These are phyloP conservation scores for Propithecus deckenii DNA, from an alignment of 2,797 vertebrate genomes.

Conservation along the genomic window DNA sequence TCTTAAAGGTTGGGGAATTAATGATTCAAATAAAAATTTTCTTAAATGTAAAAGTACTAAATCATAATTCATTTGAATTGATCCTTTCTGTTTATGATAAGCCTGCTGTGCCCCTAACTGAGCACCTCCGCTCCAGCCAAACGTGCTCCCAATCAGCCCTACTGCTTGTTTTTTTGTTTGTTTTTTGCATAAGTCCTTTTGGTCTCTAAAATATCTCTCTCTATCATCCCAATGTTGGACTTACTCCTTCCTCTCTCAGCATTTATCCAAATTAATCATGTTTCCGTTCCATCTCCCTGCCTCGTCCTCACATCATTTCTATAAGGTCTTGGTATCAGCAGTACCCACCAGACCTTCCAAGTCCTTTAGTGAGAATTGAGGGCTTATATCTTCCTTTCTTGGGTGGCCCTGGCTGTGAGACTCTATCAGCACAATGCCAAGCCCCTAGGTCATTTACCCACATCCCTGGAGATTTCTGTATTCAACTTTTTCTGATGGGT, in stretches of 20 bases:
- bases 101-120: background rate
- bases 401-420: background rate
- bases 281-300: background rate
- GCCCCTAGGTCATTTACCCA: background rate
- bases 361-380: background rate
- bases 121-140: background rate
- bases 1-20: background rate
- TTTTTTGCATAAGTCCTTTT: background rate
- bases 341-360: background rate
- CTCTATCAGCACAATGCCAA: background rate
- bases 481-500: background rate
- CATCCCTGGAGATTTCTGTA: background rate
- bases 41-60: background rate
- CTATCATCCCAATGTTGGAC: background rate
- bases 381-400: background rate
- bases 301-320: background rate
- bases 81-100: background rate
- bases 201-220: background rate
- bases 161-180: background rate
- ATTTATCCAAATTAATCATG: background rate
- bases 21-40: background rate
- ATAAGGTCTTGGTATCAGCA: background rate
- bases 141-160: background rate
- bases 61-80: background rate
- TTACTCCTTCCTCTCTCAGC: background rate